These are phyloP conservation scores for Uropetala carovei DNA, from an alignment of 2,888 invertebrate species.

Conservation along the genomic window DNA sequence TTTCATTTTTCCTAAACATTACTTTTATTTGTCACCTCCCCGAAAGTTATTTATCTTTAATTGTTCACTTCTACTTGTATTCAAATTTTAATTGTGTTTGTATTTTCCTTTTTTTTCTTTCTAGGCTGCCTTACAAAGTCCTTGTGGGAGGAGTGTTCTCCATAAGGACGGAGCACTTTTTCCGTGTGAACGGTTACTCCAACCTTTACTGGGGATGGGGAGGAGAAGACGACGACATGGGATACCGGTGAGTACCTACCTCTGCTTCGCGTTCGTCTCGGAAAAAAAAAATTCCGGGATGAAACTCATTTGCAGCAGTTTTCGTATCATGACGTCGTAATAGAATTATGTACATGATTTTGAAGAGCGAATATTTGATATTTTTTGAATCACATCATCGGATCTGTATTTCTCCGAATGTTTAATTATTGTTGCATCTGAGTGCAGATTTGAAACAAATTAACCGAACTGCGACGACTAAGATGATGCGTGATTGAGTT, in stretches of 20 bases:
- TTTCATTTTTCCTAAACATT: no score
- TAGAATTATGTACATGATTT: not conserved
- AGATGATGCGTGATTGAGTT: no score
- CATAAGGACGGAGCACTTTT: slow-evolving; percentile 75
- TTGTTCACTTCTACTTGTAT: no score
- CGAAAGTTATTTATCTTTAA: no score
- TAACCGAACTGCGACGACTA: no score
- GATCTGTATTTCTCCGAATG: not conserved
- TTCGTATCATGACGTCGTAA: not conserved
- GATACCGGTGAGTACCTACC: slow-evolving; percentile 75
- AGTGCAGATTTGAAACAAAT: no score
- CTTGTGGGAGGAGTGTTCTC: slow-evolving; percentile 77
- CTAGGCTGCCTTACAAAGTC: slow-evolving; percentile 76
- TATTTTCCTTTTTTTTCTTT: slow-evolving; percentile 47
- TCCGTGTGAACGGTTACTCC: slow-evolving; percentile 75
- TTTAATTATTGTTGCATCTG: no score
- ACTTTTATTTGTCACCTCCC: no score
- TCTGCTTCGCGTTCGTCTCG: not conserved
- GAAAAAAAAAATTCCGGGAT: not conserved
- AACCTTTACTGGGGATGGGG: slow-evolving; percentile 80
- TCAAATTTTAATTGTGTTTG: not conserved
- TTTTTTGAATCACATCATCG: not conserved
- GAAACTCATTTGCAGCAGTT: not conserved
- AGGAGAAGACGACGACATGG: slow-evolving; percentile 77
- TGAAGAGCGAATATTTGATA: not conserved